These are phyloP conservation scores for Brachyptera risi DNA, from an alignment of 2,888 invertebrate genomes.

Conservation along the genomic window DNA sequence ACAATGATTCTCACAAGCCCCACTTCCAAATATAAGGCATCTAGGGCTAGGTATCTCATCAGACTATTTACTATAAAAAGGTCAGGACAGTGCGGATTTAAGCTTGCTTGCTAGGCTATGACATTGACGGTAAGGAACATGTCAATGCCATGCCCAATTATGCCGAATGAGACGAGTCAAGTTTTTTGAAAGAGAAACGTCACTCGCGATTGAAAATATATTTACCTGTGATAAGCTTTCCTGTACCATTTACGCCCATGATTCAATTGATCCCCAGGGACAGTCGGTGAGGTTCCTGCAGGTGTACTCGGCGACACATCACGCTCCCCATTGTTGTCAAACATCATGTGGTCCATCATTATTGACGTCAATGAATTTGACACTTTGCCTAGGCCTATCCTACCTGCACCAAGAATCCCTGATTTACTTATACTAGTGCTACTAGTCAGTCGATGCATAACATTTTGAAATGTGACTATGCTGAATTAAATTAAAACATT, in stretches of 20 bases:
- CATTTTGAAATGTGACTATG: too few species aligned
- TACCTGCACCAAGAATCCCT: too few species aligned
- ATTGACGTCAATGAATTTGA: too few species aligned
- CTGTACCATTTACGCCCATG: slow-evolving; percentile 52
- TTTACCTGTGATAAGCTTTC: slow-evolving; percentile 53
- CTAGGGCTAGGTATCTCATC: too few species aligned
- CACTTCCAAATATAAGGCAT: too few species aligned
- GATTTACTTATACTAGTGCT: too few species aligned
- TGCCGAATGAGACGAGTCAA: not conserved
- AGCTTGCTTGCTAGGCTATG: not conserved
- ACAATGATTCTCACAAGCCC: too few species aligned
- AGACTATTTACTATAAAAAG: too few species aligned
- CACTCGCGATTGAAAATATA: slow-evolving; percentile 21
- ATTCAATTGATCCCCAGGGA: slow-evolving; percentile 40
- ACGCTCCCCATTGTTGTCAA: slow-evolving; percentile 19
- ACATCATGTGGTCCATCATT: slow-evolving; percentile 22
- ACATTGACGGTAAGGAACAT: not conserved
- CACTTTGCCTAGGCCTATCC: too few species aligned
- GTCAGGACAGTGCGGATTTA: not conserved
- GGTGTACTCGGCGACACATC: slow-evolving; percentile 9
- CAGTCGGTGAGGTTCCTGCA: slow-evolving; percentile 18
- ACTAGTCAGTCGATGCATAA: too few species aligned
- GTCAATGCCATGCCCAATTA: not conserved
- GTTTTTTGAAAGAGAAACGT: slow-evolving; percentile 13
- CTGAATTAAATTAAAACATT: too few species aligned